Percentiles rank a stretch among this genome's conserved stretches.
Evolutionary conservation across 1,140 invertebrate species (phyloP).

Genomic region (Heliothis virescens): DNA sequence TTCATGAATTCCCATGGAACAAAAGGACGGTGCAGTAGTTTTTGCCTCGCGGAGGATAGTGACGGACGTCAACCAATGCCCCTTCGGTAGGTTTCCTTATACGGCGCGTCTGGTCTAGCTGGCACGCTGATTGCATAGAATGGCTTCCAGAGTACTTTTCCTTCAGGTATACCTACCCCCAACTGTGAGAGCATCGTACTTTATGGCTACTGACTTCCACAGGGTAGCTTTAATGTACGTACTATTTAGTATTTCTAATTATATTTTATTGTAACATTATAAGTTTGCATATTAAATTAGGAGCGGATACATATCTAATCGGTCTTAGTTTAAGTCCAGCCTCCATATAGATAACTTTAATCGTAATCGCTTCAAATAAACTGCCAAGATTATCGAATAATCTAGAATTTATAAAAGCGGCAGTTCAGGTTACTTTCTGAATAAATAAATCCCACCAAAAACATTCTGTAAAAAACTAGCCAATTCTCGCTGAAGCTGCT

Average conservation of each 20-base stretch:
- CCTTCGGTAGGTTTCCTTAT: slow-evolving; percentile 50
- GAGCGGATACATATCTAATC: slow-evolving; percentile 25
- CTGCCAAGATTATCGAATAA: background rate
- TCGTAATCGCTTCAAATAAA: slow-evolving; percentile 16
- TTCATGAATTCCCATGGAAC: slow-evolving; percentile 35
- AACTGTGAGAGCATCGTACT: slow-evolving; percentile 13
- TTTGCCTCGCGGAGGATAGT: slow-evolving; percentile 27
- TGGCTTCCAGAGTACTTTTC: slow-evolving; percentile 31
- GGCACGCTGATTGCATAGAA: slow-evolving; percentile 41
- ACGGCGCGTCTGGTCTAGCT: slow-evolving; percentile 40
- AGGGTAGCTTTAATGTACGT: background rate
- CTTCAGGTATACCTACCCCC: slow-evolving; percentile 1
- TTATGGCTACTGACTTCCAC: background rate
- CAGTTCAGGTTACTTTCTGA: background rate
- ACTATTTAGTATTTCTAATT: background rate
- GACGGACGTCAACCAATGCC: slow-evolving; percentile 37
- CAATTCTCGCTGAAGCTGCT: no score
- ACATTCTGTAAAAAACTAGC: no score
- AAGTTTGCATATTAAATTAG: slow-evolving; percentile 17
- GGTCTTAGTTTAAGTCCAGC: slow-evolving; percentile 1
- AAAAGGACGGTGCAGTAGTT: slow-evolving; percentile 31
- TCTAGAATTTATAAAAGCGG: slow-evolving; percentile 1
- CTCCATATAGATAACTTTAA: background rate
- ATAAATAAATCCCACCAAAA: no score
- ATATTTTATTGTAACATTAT: slow-evolving; percentile 9